Conservation (phyloP, 2,888 invertebrate species). For the Drosophila planitibia region DNA sequence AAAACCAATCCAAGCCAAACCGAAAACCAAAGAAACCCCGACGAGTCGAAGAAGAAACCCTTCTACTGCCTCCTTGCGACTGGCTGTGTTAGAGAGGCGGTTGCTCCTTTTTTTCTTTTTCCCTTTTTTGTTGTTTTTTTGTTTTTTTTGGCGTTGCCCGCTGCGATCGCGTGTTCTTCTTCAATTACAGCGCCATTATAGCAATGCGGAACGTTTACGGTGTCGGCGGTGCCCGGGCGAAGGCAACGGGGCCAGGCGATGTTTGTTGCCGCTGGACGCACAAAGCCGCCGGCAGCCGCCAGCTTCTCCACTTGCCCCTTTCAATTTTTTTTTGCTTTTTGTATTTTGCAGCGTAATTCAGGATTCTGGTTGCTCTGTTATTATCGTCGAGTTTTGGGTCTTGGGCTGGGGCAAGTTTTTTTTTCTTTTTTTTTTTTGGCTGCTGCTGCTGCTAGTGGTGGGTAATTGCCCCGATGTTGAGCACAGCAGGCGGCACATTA, state of each 20-base stretch:
- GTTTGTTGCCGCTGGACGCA: conserved; percentile 28
- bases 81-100: conserved; percentile 33
- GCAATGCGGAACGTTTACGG: conserved; percentile 76
- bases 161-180: conserved; percentile 78
- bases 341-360: conserved; percentile 75
- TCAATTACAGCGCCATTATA: conserved; percentile 81
- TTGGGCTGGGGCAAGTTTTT: conserved; percentile 37
- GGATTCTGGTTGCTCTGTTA: conserved; percentile 79
- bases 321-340: conserved; percentile 18
- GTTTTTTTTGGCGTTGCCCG: conserved; percentile 28
- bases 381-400: conserved; percentile 68
- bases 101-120: conserved; percentile 27
- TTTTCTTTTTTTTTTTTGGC: conserved; percentile 22
- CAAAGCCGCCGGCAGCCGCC: conserved; percentile 42
- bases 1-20: conserved; percentile 20
- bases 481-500: conserved; percentile 70
- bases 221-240: conserved; percentile 47
- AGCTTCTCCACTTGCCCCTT: conserved; percentile 47
- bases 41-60: conserved; percentile 42
- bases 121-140: background rate
- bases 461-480: conserved; percentile 76
- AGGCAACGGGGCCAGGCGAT: conserved; percentile 7
- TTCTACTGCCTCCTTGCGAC: conserved; percentile 31
- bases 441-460: conserved; percentile 62
- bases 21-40: conserved; percentile 9